phyloP scores from a whole-genome alignment of 2,888 invertebrate genomes.

The Athalia circularis region DNA sequence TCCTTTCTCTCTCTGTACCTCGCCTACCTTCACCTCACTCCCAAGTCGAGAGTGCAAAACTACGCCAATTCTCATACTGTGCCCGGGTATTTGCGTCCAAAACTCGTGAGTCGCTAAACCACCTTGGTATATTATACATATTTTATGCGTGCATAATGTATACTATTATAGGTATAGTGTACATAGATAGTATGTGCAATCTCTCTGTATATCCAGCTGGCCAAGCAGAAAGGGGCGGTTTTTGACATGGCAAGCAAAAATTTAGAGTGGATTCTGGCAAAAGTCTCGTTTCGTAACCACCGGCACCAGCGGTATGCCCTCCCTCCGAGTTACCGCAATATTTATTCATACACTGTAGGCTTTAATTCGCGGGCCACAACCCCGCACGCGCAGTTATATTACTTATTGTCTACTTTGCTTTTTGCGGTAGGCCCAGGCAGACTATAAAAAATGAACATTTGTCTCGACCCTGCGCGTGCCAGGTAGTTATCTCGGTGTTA shows the following conservation, averaged over 20 bases:
- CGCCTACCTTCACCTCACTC: not conserved
- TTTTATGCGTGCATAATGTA: conserved; percentile 23
- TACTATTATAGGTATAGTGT: conserved; percentile 6
- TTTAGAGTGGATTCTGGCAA: conserved; percentile 24
- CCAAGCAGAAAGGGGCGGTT: conserved; percentile 13
- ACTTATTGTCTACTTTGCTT: conserved; percentile 29
- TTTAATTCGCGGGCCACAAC: conserved; percentile 10
- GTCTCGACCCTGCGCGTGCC: conserved; percentile 20
- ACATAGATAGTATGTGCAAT: not conserved
- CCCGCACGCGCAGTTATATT: conserved; percentile 4
- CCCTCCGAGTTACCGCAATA: not conserved
- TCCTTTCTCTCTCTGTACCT: not conserved
- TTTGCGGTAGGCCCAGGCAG: not conserved
- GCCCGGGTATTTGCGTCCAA: conserved; percentile 25
- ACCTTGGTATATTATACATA: conserved; percentile 2
- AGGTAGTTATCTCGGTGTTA: conserved; percentile 31
- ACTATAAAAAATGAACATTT: conserved; percentile 29
- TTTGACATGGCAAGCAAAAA: conserved; percentile 34
- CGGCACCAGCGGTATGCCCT: not conserved
- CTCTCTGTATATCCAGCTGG: conserved; percentile 23
- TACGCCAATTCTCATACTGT: conserved; percentile 36
- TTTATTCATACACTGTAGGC: conserved; percentile 9
- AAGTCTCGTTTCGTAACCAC: conserved; percentile 10
- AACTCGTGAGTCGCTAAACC: conserved; percentile 39
- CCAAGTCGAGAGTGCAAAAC: conserved; percentile 29